A percentile compares a stretch with the other conserved stretches of the same genome.
phyloP scores from a whole-genome alignment of 2,888 invertebrate species.

The Aspidiotus destructor region DNA sequence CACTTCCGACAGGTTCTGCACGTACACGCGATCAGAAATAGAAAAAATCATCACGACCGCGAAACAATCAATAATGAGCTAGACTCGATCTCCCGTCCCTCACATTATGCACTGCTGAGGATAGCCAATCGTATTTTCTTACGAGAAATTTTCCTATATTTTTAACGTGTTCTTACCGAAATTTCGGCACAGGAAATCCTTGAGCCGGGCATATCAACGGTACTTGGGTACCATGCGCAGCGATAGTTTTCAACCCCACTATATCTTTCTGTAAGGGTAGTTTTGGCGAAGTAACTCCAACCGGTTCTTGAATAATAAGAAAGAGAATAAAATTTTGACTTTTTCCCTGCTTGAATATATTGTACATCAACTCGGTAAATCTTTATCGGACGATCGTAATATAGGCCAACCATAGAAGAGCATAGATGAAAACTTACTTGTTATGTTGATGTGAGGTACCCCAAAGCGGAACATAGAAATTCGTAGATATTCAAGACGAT shows the following conservation, averaged over 20 bases:
- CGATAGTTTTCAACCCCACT: conserved; percentile 27
- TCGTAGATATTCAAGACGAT: too few species aligned
- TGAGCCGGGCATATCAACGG: conserved; percentile 53
- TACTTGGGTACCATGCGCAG: conserved; percentile 6
- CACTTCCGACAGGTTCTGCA: conserved; percentile 46
- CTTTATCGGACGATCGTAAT: too few species aligned
- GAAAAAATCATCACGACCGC: neutral
- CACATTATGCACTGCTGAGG: too few species aligned
- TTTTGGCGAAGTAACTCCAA: conserved; percentile 39
- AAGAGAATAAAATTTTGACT: conserved; percentile 37
- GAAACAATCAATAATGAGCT: neutral
- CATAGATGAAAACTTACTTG: conserved; percentile 50
- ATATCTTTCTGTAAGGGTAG: conserved; percentile 38
- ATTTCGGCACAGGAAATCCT: conserved; percentile 53
- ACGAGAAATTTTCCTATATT: neutral
- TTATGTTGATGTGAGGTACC: conserved; percentile 58
- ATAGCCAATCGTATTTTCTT: too few species aligned
- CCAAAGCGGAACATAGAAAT: conserved; percentile 60
- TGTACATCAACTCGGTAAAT: too few species aligned
- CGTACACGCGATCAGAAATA: neutral
- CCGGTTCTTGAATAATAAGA: conserved; percentile 38
- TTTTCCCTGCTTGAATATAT: too few species aligned
- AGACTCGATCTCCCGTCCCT: too few species aligned
- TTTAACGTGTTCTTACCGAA: conserved; percentile 44
- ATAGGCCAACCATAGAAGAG: neutral